Base-by-base conservation (phyloP, 2,113 vertebrate genomes). In the Crotalus horridus region DNA sequence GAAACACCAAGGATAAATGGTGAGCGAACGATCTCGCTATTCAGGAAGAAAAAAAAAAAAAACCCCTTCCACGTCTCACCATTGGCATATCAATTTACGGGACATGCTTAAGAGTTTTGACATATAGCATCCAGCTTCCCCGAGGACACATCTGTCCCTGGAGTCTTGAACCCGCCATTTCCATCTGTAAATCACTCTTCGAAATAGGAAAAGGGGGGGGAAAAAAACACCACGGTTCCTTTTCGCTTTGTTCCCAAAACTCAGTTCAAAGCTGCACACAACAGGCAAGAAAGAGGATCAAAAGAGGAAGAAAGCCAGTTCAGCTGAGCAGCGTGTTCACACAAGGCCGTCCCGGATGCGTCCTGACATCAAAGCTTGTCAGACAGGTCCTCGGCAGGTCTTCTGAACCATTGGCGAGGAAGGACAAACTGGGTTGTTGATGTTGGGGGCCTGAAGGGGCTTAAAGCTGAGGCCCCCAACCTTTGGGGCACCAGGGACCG, bases 141-240 rank as follows among this genome's bases (percentile, higher is more conserved):
- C 0, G 17, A 81, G 74, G 74, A 81, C 33, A 21, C 3, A 7
- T 1, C 17, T 81, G 33, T 81, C 74, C 69, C 74, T 43, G 17
- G 74, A 81, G 74, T 21, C 74, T 81, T 81, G 33, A 43, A 81
- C 74, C 74, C 74, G 0, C 74, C 33, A 3, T 21, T 43, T 43
- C 9, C 9, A 10, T 23, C 74, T 81, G 8, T 81, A 39, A 81
- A 81, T 43, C 74, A 39, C 33, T 81, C 74, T 81, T 17, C 17
- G 15, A 81, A 81, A 15, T 8, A 15, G 20, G 17, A 20, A 15
- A 39, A 29, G 11, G 61, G 9, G 6, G 24, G 21, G 9, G 56
- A 0, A 1, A 0, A 12, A 29, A 29, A 10, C 8, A 2, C 1
- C 46, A 6, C 4, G 7, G 2, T 9, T 20, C 2, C 0, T 43